A percentile compares a stretch with the other conserved stretches of the same genome.
Conservation (phyloP, 35 echinoderm and acorn worm species). For the Stichopus chloronotus region DNA sequence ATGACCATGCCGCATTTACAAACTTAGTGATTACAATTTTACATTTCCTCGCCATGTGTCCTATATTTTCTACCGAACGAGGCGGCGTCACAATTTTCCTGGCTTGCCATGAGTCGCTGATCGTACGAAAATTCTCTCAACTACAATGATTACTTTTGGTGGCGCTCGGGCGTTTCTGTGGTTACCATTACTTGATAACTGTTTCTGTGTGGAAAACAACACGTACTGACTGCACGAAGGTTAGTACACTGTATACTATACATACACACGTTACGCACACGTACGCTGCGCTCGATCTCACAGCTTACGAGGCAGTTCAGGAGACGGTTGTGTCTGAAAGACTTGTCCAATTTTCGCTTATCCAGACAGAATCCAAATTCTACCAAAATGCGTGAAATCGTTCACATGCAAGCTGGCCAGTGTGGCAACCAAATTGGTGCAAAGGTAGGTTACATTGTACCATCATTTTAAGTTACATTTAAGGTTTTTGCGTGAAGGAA, state of each 20-base stretch:
- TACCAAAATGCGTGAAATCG: conserved; percentile 88
- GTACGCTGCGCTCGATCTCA: too few species aligned
- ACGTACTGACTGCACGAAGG: too few species aligned
- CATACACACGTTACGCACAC: too few species aligned
- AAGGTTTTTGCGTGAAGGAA: too few species aligned
- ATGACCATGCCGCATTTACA: too few species aligned
- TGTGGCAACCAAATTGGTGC: conserved; percentile 88
- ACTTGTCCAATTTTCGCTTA: not conserved
- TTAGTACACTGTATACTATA: too few species aligned
- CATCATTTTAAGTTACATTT: too few species aligned
- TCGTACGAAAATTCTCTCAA: not conserved
- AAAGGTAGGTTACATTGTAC: not conserved
- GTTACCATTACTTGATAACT: not conserved
- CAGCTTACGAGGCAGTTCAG: not conserved
- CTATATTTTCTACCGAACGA: too few species aligned
- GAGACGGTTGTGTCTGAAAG: not conserved
- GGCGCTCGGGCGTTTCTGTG: conserved; percentile 9
- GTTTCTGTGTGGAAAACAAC: too few species aligned
- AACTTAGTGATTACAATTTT: too few species aligned
- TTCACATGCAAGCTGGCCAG: conserved; percentile 92
- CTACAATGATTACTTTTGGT: not conserved
- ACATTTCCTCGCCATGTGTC: too few species aligned
- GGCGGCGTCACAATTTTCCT: too few species aligned
- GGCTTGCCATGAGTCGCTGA: not conserved
- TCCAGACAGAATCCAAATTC: not conserved